phyloP scores from a whole-genome alignment of 2,888 invertebrate genomes.

The Drosophila sordidula region DNA sequence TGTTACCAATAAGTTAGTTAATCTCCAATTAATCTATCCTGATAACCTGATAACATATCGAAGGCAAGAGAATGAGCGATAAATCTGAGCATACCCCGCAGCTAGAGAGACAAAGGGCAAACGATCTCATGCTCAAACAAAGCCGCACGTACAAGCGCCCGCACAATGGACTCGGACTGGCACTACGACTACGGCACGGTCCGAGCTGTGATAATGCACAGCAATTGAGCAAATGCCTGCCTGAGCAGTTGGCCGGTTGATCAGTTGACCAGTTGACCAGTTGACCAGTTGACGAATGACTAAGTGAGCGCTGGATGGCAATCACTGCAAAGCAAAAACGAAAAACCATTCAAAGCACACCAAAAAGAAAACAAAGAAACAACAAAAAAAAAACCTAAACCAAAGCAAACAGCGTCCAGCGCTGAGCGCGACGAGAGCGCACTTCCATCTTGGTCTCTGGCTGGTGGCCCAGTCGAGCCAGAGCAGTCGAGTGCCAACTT shows the following conservation, averaged over 20 bases:
- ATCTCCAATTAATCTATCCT: constrained; percentile 39
- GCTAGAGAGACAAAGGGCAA: constrained; percentile 8
- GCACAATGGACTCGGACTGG: constrained; percentile 3
- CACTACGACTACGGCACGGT: too few relatives aligned
- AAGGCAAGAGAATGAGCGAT: constrained; percentile 13
- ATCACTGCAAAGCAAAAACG: constrained; percentile 38
- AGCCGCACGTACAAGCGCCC: neutral
- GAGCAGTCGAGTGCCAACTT: constrained; percentile 68
- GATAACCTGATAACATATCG: constrained; percentile 62
- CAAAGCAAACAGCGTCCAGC: constrained; percentile 14
- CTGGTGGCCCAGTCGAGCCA: constrained; percentile 22
- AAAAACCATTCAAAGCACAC: constrained; percentile 39
- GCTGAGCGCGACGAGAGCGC: constrained; percentile 14
- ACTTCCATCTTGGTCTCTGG: constrained; percentile 44
- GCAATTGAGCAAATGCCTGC: constrained; percentile 44
- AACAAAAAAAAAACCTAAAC: constrained; percentile 23
- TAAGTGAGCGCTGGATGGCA: constrained; percentile 45
- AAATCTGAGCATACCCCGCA: neutral
- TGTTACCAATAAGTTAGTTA: constrained; percentile 4
- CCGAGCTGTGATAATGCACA: constrained; percentile 34
- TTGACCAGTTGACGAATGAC: constrained; percentile 40
- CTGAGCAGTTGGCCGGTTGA: constrained; percentile 29
- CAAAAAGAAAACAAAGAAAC: constrained; percentile 18
- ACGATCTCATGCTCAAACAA: constrained; percentile 7
- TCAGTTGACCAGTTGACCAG: constrained; percentile 9